Evolutionary conservation across 2,113 vertebrate species (phyloP).

Genomic region (Camelus bactrianus): DNA sequence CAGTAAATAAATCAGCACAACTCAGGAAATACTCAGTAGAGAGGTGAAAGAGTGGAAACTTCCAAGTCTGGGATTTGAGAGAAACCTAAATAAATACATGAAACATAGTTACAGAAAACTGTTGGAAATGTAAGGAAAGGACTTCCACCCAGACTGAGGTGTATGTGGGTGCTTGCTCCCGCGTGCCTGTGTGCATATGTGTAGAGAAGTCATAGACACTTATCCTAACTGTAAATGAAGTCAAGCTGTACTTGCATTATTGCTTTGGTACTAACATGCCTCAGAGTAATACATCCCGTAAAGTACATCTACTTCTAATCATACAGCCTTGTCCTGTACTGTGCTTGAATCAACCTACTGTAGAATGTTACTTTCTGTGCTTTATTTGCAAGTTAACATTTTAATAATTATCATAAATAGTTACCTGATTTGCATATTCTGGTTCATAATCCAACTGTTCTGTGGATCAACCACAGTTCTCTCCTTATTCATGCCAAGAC

Average conservation of each 20-base stretch:
- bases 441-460: conserved; percentile 77
- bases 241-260: neutral
- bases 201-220: neutral
- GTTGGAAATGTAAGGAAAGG: neutral
- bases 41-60: neutral
- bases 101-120: neutral
- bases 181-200: neutral
- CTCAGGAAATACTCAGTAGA: neutral
- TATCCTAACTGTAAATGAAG: neutral
- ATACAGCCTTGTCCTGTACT: conserved; percentile 45
- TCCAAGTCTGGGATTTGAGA: neutral
- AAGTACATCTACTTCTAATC: conserved; percentile 13
- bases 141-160: neutral
- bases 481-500: conserved; percentile 68
- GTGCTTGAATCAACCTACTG: conserved; percentile 58
- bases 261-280: neutral
- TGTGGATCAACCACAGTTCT: conserved; percentile 68
- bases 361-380: conserved; percentile 54
- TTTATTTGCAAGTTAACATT: conserved; percentile 81
- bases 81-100: neutral
- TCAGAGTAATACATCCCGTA: neutral
- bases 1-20: neutral
- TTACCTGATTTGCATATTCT: conserved; percentile 74
- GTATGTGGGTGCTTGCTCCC: rapidly evolving
- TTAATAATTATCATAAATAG: conserved; percentile 81